Base-by-base conservation (phyloP, 2,797 vertebrate genomes). In the Esox lucius region DNA sequence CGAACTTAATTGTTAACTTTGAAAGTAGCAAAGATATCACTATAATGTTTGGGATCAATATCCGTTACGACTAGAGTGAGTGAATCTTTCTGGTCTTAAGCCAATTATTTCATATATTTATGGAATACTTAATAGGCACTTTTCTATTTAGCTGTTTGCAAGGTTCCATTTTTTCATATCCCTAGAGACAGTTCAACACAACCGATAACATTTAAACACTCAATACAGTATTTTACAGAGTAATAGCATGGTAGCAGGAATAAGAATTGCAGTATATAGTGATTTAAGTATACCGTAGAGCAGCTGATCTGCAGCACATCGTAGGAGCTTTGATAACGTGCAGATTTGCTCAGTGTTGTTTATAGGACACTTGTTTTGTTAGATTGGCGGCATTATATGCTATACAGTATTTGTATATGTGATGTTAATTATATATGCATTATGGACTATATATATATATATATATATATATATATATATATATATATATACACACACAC, bases 331-430 rank as follows among this genome's bases (percentile, higher is more conserved):
- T 49, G 77, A 77, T 78, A 73, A 75, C 82, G 83, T 79, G 84
- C 85, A 87, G 86, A 85, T 86, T 89, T 82, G 75, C 72, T 75
- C 77, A 75, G 85, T 87, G 80, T 79, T 62, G 77, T 87, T 83
- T 74, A 84, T 90, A 87, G 78, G 76, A 90, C 78, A 87, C 79
- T 83, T 81, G 77, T 80, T 87, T 81, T 88, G 84, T 78, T 89
- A 88, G 87, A 84, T 83, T 76, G 81, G 77, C 90, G 89, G 90
- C 90, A 91, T 93, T 91, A 93, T 93, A 94, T 92, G 93, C 92
- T 94, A 91, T 92, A 46, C 1, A 4, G 42, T 46, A 89, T 89
- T 91, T 91, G 85, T 88, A 88, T 85, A 85, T 84, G 86, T 91
- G 90, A 92, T 89, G 86, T 87, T 89, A 87, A 76, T 83, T 87